Percentiles rank a stretch among this genome's conserved stretches.
Conservation (phyloP, 2,797 vertebrate genomes). For the Chloroceryle amazona region DNA sequence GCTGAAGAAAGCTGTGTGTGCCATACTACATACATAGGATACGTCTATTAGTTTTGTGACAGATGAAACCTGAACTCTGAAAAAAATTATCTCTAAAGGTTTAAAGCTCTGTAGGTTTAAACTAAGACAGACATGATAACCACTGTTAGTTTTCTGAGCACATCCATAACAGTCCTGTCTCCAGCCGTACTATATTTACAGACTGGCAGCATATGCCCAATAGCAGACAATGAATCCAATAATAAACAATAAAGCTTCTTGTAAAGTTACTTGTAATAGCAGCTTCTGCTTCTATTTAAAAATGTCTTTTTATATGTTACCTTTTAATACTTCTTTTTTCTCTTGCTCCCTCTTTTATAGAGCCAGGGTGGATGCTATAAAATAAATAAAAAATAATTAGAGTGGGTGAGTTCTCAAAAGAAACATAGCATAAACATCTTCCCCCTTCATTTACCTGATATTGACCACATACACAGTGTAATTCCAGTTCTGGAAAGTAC, state of each 20-base stretch:
- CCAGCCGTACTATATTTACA: not conserved
- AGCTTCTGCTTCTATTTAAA: not conserved
- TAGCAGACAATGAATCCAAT: not conserved
- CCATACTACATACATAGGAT: not conserved
- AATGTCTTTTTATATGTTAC: conserved; percentile 60
- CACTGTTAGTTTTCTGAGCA: not conserved
- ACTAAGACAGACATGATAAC: conserved; percentile 13
- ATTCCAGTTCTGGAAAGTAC: conserved; percentile 91
- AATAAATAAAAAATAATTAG: conserved; percentile 15
- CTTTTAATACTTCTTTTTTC: conserved; percentile 79
- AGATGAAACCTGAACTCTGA: not conserved
- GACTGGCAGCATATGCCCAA: not conserved
- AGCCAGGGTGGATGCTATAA: conserved; percentile 70
- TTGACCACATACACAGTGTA: conserved; percentile 85
- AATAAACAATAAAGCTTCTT: not conserved
- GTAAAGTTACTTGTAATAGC: not conserved
- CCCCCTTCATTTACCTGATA: conserved; percentile 87
- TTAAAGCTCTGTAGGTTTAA: not conserved
- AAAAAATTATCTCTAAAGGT: not conserved
- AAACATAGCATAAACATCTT: not conserved
- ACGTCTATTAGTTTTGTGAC: not conserved
- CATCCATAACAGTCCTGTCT: not conserved
- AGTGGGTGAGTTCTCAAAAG: not conserved
- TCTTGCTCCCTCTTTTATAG: conserved; percentile 67
- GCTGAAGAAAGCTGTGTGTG: not conserved